A percentile compares a stretch with the other conserved stretches of the same genome.
Evolutionary conservation across 2,888 invertebrate species (phyloP).

Genomic region (Anoplius nigerrimus): DNA sequence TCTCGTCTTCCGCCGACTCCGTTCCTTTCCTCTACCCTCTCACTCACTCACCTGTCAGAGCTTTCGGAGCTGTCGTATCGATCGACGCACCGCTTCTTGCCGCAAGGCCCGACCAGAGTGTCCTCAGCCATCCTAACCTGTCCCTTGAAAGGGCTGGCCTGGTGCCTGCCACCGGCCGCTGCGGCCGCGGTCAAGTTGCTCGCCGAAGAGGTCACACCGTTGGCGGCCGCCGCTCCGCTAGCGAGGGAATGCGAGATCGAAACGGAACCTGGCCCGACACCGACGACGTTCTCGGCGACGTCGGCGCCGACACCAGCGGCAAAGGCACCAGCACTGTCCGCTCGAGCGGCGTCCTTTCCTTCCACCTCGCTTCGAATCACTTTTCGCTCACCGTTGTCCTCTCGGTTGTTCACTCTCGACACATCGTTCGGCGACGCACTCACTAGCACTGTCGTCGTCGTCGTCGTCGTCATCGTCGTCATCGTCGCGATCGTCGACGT

Average conservation of each 20-base stretch:
- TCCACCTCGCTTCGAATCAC: slow-evolving; percentile 24
- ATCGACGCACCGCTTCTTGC: slow-evolving; percentile 91
- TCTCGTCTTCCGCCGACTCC: slow-evolving; percentile 17
- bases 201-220: slow-evolving; percentile 73
- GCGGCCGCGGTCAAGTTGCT: slow-evolving; percentile 64
- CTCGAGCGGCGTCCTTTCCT: slow-evolving; percentile 7
- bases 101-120: slow-evolving; percentile 75
- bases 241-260: not conserved
- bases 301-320: slow-evolving; percentile 24
- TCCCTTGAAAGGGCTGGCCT: slow-evolving; percentile 65
- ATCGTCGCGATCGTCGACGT: slow-evolving; percentile 77
- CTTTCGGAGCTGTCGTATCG: slow-evolving; percentile 95
- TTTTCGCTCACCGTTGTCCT: slow-evolving; percentile 29
- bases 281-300: slow-evolving; percentile 11
- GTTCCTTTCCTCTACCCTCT: slow-evolving; percentile 55
- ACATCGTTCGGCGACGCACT: slow-evolving; percentile 65
- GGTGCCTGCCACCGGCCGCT: slow-evolving; percentile 57
- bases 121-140: slow-evolving; percentile 68
- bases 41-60: slow-evolving; percentile 87
- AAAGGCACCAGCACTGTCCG: slow-evolving; percentile 29
- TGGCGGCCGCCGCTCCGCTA: slow-evolving; percentile 5
- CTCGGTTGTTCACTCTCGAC: slow-evolving; percentile 17
- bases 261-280: slow-evolving; percentile 3
- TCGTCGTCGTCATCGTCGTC: slow-evolving; percentile 77
- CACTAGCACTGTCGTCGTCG: slow-evolving; percentile 77